Conservation (phyloP, 2,113 vertebrate species). For the Indri indri region DNA sequence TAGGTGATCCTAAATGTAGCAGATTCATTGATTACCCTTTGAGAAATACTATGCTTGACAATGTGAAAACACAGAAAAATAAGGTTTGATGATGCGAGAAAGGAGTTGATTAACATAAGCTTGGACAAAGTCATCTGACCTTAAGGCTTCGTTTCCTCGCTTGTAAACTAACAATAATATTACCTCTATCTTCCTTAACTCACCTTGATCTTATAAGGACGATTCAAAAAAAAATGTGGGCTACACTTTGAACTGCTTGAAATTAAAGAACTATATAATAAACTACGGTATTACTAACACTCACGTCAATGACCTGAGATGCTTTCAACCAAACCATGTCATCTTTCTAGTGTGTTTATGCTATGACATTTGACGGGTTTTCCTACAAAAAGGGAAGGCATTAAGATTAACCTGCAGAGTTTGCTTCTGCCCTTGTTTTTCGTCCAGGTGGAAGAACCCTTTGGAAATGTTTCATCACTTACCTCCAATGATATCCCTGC, state of each 20-base stretch:
- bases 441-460: neutral
- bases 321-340: neutral
- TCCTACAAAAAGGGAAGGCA: neutral
- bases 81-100: neutral
- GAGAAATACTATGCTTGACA: neutral
- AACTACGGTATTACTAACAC: neutral
- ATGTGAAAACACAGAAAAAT: neutral
- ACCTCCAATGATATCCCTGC: neutral
- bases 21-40: neutral
- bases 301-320: neutral
- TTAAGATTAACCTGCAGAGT: neutral
- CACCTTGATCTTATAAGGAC: neutral
- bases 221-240: neutral
- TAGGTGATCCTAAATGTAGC: neutral
- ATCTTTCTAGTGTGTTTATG: neutral
- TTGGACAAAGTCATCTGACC: neutral
- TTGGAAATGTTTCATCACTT: neutral
- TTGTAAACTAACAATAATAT: neutral
- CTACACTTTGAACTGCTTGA: neutral
- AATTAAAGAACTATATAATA: slow-evolving; percentile 11
- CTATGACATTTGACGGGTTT: neutral
- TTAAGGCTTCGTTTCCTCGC: neutral
- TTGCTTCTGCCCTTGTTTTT: neutral
- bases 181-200: neutral
- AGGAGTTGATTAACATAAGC: neutral